Percentiles rank a stretch among this genome's conserved stretches.
Evolutionary conservation across 2,797 vertebrate species (phyloP).

Genomic region (Decapterus maruadsi): DNA sequence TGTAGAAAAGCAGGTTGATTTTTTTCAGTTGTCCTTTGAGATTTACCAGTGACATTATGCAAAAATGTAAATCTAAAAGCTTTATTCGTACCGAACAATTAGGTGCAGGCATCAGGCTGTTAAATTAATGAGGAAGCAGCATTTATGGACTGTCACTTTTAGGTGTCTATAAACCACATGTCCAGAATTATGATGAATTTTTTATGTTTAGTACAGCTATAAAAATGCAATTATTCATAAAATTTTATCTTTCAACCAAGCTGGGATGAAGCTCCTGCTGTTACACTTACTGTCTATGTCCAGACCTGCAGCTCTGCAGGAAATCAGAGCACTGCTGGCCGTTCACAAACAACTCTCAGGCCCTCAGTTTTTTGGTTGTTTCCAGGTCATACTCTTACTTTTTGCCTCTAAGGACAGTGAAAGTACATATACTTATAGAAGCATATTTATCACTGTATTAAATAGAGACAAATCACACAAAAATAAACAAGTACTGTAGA

Average conservation of each 20-base stretch:
- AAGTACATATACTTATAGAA: background rate
- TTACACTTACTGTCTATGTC: slow-evolving; percentile 11
- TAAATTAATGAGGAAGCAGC: slow-evolving; percentile 8
- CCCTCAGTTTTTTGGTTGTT: background rate
- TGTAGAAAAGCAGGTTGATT: slow-evolving; percentile 27
- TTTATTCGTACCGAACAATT: background rate
- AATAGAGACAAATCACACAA: slow-evolving; percentile 11
- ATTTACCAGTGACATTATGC: background rate
- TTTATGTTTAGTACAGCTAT: slow-evolving; percentile 9
- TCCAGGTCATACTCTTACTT: background rate
- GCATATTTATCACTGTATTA: background rate
- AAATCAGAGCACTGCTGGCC: background rate
- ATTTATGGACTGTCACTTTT: background rate
- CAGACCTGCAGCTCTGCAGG: slow-evolving; percentile 15
- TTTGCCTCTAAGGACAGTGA: background rate
- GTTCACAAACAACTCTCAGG: slow-evolving; percentile 8
- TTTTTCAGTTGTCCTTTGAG: background rate
- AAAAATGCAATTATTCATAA: slow-evolving; percentile 12
- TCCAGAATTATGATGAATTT: slow-evolving; percentile 20
- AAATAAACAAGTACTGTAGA: slow-evolving; percentile 1
- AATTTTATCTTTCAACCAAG: slow-evolving; percentile 4
- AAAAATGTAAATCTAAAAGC: slow-evolving; percentile 8
- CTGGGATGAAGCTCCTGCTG: slow-evolving; percentile 6
- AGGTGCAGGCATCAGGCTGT: background rate
- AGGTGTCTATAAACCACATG: slow-evolving; percentile 17